Evolutionary conservation across 2,113 vertebrate genomes (phyloP).

Genomic region (Elachura formosa): DNA sequence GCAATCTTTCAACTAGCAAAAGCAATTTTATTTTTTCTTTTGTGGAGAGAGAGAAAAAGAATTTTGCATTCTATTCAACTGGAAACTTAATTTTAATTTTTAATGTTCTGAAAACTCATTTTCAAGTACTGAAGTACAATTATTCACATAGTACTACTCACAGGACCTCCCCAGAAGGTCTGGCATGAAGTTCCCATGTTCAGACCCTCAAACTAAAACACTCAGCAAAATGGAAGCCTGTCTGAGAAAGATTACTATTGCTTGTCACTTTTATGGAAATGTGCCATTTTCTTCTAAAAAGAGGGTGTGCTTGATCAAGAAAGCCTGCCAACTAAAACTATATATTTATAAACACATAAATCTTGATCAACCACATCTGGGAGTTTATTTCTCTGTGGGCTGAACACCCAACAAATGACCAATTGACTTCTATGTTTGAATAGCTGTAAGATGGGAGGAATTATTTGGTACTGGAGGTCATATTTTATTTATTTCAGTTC

Average conservation of each 20-base stretch:
- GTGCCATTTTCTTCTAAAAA: constrained; percentile 43
- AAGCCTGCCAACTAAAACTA: constrained; percentile 16
- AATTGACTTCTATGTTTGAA: constrained; percentile 27
- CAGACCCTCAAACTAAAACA: neutral
- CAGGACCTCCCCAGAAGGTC: neutral
- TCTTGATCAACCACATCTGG: constrained; percentile 14
- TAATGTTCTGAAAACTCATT: neutral
- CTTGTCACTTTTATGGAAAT: constrained; percentile 45
- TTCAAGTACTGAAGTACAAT: neutral
- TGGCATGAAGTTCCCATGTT: neutral
- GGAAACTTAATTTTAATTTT: neutral
- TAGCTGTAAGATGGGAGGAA: constrained; percentile 10
- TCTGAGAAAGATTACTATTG: constrained; percentile 32
- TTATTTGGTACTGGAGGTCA: constrained; percentile 24
- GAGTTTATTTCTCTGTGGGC: neutral
- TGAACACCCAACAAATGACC: constrained; percentile 28
- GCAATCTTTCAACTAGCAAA: neutral
- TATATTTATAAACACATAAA: constrained; percentile 54
- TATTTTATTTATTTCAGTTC: constrained; percentile 52
- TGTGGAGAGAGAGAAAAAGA: neutral
- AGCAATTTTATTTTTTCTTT: neutral
- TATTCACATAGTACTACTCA: neutral
- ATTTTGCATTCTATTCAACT: neutral
- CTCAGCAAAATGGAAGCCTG: constrained; percentile 6
- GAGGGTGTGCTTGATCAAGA: constrained; percentile 8